Base-by-base conservation (phyloP, 2,888 invertebrate genomes). In the Eristalis intricaria region DNA sequence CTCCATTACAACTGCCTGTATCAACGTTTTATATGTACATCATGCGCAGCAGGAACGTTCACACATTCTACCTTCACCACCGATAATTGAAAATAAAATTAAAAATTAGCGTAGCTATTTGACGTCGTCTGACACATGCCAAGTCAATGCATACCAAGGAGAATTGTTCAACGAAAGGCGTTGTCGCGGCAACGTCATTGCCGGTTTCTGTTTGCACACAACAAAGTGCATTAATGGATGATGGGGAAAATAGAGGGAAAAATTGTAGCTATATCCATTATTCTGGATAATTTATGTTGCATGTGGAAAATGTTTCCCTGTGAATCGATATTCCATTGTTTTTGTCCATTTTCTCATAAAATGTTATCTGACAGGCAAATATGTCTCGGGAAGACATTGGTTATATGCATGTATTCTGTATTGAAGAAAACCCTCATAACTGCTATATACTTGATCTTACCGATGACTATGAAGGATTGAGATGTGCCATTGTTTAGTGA, bases 261-360 rank as follows among this genome's bases (percentile, higher is more conserved):
- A 35, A 38, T 7, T 50, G 10, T 66, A 38, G 61, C 71, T 29
- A 58, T 83, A 71, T 38, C 15, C 38, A 74, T 56, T 38, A 56
- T 22, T 32, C 13, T 23, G 26, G 11, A 50, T 8, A 50, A 74
- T 61, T 43, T 35, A 38, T 75, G 74, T 43, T 74, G 73, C 64
- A 83, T 68, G 78, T n/a, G n/a, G 19, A 56, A 60, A 69, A 38
- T 43, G 13, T 70, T 32, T 60, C 65, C 40, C n/a, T 79, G 76
- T 63, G 76, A 85, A 85, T 85, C 81, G 81, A 81, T 81, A 85
- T 73, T 76, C 81, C 68, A 85, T 85, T 85, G 85, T 85, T 69
- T 77, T 64, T 70, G 56, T 66, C 71, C 63, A 68, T 76, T 85
- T 63, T 81, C 76, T 81, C 80, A 43, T 81, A 76, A 81, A 63